These are phyloP conservation scores for Xenopus borealis DNA, from an alignment of 2,113 vertebrate species.

Conservation along the genomic window DNA sequence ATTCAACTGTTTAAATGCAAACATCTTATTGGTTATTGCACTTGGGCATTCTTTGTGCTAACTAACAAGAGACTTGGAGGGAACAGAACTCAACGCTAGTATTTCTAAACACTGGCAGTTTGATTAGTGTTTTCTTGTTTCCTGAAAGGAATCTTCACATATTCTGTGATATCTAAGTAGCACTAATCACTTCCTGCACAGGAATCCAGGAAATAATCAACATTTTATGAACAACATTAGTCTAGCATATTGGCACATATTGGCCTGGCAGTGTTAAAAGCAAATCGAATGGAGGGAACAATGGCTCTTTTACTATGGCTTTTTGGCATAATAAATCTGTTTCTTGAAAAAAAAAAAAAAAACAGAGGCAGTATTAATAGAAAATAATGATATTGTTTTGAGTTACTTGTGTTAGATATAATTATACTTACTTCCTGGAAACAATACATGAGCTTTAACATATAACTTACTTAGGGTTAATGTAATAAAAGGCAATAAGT, in stretches of 20 bases:
- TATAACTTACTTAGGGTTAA: too few relatives aligned
- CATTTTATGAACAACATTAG: conserved; percentile 51
- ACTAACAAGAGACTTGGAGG: too few relatives aligned
- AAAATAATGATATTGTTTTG: too few relatives aligned
- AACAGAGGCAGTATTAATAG: not conserved
- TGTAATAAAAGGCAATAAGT: too few relatives aligned
- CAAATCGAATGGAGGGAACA: conserved; percentile 1
- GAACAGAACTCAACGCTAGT: too few relatives aligned
- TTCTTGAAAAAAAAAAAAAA: not conserved
- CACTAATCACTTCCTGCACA: conserved; percentile 52
- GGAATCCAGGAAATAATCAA: conserved; percentile 68
- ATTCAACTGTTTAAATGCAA: too few relatives aligned
- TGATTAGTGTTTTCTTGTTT: conserved; percentile 59
- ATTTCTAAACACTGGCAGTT: conserved; percentile 44
- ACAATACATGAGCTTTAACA: too few relatives aligned
- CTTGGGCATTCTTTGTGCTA: too few relatives aligned
- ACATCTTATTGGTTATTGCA: too few relatives aligned
- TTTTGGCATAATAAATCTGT: not conserved
- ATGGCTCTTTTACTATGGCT: not conserved
- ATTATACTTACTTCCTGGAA: not conserved
- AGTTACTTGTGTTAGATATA: too few relatives aligned
- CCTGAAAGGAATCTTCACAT: conserved; percentile 72
- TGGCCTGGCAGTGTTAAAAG: conserved; percentile 44
- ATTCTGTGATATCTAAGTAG: conserved; percentile 66
- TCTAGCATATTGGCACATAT: conserved; percentile 44